Percentiles rank a stretch among this genome's conserved stretches.
Conservation (phyloP, 2,113 vertebrate species). For the Buteo buteo region DNA sequence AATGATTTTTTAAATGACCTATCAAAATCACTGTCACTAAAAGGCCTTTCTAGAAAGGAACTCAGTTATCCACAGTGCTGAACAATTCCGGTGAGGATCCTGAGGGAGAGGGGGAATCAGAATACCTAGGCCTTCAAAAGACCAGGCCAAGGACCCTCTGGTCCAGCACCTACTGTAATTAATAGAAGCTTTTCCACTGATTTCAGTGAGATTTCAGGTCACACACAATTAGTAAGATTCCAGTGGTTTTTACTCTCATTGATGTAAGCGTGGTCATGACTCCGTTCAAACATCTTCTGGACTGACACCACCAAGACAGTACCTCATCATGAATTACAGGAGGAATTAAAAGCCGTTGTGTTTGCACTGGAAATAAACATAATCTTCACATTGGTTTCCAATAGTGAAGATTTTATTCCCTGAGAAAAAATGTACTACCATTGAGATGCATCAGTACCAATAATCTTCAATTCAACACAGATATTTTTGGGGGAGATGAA, state of each 20-base stretch:
- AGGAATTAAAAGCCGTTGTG: neutral
- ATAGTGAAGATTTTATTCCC: neutral
- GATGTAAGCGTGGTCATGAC: fast-evolving
- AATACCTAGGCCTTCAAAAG: neutral
- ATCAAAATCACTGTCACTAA: neutral
- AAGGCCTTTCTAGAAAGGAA: neutral
- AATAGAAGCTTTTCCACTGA: neutral
- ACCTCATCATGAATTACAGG: neutral
- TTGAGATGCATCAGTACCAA: neutral
- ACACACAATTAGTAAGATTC: neutral
- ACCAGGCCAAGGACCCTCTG: neutral
- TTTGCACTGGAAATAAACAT: neutral
- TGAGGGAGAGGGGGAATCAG: neutral
- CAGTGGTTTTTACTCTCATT: neutral
- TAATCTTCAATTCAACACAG: neutral
- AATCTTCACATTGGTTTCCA: neutral
- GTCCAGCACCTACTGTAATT: neutral
- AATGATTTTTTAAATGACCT: neutral
- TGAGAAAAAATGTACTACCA: neutral
- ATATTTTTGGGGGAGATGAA: neutral
- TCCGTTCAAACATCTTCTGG: neutral
- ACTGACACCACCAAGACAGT: neutral
- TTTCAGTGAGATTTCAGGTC: neutral
- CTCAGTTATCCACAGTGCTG: neutral
- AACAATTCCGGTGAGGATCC: neutral